Evolutionary conservation across 2,113 vertebrate species (phyloP).

Genomic region (Laticauda colubrina): DNA sequence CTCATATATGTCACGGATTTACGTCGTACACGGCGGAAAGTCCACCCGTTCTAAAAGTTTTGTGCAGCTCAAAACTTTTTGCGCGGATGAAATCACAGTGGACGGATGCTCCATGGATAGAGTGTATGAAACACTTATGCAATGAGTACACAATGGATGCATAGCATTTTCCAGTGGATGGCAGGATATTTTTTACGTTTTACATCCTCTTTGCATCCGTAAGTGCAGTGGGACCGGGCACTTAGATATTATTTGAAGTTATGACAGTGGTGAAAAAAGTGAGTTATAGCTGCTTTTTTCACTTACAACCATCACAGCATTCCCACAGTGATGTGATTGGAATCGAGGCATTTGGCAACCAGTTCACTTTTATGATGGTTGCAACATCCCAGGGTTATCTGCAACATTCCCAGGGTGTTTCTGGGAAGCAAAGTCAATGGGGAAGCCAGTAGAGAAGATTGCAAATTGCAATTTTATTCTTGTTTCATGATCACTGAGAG

Average conservation of each 20-base stretch:
- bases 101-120: no score
- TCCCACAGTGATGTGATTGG: neutral
- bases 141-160: no score
- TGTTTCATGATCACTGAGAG: neutral
- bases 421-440: neutral
- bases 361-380: neutral
- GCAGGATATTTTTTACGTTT: no score
- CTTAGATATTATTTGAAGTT: neutral
- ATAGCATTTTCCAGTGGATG: no score
- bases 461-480: neutral
- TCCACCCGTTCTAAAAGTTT: no score
- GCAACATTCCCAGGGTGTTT: neutral
- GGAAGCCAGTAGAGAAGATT: neutral
- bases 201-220: no score
- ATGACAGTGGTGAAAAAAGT: neutral
- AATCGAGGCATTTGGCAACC: neutral
- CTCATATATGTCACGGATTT: no score
- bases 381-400: neutral
- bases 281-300: neutral
- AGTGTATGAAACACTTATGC: no score
- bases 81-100: no score
- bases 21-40: no score
- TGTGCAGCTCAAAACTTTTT: no score
- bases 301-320: neutral
- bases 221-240: no score